A percentile compares a stretch with the other conserved stretches of the same genome.
Evolutionary conservation across 2,113 vertebrate species (phyloP).

Genomic region (Chamaea fasciata): DNA sequence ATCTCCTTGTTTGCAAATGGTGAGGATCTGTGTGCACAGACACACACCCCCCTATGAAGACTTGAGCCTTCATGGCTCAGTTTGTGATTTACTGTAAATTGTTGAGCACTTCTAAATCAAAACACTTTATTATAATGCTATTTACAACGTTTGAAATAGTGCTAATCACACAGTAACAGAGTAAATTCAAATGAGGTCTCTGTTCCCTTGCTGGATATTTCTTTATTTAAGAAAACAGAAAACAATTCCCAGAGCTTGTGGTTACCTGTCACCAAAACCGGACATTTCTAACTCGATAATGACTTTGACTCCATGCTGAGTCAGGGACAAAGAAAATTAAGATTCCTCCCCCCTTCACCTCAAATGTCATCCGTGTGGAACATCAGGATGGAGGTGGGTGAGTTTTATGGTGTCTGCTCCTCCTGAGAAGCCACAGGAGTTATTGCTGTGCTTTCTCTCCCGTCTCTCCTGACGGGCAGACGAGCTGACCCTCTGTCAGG

Average conservation of each 20-base stretch:
- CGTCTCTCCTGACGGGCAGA: neutral
- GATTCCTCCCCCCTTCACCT: conserved; percentile 14
- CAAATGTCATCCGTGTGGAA: neutral
- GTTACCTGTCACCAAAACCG: neutral
- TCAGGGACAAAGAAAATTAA: conserved; percentile 52
- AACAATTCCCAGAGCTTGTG: neutral
- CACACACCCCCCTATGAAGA: neutral
- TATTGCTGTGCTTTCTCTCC: conserved; percentile 11
- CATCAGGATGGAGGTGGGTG: neutral
- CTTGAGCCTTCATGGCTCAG: neutral
- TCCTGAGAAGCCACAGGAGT: conserved; percentile 2
- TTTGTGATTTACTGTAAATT: neutral
- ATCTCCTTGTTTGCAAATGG: neutral
- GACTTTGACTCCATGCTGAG: conserved; percentile 46
- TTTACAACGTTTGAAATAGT: neutral
- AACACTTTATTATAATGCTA: neutral
- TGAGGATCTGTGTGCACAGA: neutral
- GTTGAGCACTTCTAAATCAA: neutral
- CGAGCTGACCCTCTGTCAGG: conserved; percentile 11
- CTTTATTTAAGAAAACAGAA: neutral
- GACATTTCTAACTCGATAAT: neutral
- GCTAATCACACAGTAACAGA: neutral
- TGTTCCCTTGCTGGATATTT: neutral
- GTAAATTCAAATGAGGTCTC: neutral
- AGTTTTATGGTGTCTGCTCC: neutral